These are phyloP conservation scores for Hipposideros armiger DNA, from an alignment of 2,113 vertebrate genomes.

Conservation along the genomic window DNA sequence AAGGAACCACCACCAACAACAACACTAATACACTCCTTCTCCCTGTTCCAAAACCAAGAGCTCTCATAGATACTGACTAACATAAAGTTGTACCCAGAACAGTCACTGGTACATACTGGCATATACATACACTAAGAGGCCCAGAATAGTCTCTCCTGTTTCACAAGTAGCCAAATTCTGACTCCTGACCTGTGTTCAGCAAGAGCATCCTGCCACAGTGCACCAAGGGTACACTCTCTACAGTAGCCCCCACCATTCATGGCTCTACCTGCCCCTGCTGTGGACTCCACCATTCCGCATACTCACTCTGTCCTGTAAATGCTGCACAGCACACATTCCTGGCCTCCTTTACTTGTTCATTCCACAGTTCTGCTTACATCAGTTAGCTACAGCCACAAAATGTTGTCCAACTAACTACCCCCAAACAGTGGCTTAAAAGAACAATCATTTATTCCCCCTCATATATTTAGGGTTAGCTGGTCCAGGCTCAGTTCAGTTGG, in stretches of 20 bases:
- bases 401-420: not conserved
- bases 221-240: not conserved
- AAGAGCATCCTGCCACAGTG: not conserved
- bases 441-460: not conserved
- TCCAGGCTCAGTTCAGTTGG: not conserved
- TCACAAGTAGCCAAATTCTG: not conserved
- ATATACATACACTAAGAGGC: not conserved
- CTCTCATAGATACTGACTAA: not conserved
- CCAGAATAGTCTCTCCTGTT: not conserved
- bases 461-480: not conserved
- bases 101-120: not conserved
- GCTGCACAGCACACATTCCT: not conserved
- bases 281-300: not conserved
- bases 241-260: accelerated
- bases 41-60: not conserved
- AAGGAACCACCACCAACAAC: not conserved
- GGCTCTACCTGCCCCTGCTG: not conserved
- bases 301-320: not conserved
- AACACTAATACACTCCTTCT: not conserved
- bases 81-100: not conserved
- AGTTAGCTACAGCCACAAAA: not conserved
- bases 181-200: not conserved
- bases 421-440: not conserved
- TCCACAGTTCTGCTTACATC: not conserved
- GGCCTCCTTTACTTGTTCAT: not conserved